A percentile compares a stretch with the other conserved stretches of the same genome.
Evolutionary conservation across 2,113 vertebrate species (phyloP).

Genomic region (Ascaphus truei): DNA sequence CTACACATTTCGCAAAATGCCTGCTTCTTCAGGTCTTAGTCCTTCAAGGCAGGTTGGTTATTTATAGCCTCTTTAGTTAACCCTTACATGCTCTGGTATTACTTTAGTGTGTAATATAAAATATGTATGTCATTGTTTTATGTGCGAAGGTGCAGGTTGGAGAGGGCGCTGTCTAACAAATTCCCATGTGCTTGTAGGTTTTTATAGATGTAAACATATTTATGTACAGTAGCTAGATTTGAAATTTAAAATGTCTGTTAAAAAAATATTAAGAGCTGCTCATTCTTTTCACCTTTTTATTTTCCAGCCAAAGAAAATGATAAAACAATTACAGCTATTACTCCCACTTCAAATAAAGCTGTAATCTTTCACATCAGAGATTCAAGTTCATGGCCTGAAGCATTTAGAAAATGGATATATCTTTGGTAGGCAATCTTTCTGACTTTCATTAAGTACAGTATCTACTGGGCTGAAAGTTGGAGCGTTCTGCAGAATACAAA

Average conservation of each 20-base stretch:
- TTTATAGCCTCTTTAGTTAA: no score
- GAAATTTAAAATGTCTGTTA: neutral
- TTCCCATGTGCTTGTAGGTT: no score
- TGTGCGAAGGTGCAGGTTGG: no score
- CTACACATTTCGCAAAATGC: no score
- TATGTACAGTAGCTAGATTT: no score
- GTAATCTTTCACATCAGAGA: constrained; percentile 18
- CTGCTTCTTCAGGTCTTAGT: no score
- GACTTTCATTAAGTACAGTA: constrained; percentile 38
- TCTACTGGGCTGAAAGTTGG: constrained; percentile 32
- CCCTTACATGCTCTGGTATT: no score
- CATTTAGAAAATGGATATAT: constrained; percentile 41
- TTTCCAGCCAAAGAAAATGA: neutral
- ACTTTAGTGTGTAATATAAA: no score
- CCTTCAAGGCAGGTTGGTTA: no score
- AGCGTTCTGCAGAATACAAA: constrained; percentile 28
- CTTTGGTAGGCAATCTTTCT: constrained; percentile 52
- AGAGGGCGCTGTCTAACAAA: no score
- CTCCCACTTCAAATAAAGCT: neutral
- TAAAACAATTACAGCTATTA: constrained; percentile 10
- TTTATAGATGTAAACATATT: no score
- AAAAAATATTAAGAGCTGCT: neutral
- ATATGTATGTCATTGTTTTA: no score
- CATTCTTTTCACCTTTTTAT: neutral
- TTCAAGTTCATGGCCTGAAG: constrained; percentile 35